Evolutionary conservation across 30 jellyfish, hydroid and myxozoan genomes (phyloP).

Genomic region (Morbakka virulenta): DNA sequence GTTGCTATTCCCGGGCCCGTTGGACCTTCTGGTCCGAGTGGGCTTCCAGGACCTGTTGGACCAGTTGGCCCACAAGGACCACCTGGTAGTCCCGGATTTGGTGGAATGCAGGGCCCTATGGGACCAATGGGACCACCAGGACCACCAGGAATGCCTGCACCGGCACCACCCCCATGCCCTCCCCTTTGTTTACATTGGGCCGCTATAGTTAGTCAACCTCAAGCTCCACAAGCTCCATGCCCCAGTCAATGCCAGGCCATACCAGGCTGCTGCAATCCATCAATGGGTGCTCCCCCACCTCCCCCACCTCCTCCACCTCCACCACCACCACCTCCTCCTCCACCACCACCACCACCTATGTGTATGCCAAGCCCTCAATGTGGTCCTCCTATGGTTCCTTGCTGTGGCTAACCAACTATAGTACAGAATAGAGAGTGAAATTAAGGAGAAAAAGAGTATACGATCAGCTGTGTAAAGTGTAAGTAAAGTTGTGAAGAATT

Average conservation of each 20-base stretch:
- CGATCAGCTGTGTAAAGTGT: too few species aligned
- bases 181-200: constrained; percentile 86
- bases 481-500: too few species aligned
- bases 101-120: constrained; percentile 68
- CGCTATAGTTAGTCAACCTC: constrained; percentile 64
- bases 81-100: constrained; percentile 65
- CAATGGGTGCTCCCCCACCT: constrained; percentile 83
- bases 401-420: constrained; percentile 33
- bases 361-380: constrained; percentile 77
- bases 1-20: constrained; percentile 74
- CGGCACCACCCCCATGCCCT: constrained; percentile 96
- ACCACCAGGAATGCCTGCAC: constrained; percentile 94
- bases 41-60: constrained; percentile 65
- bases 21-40: constrained; percentile 69
- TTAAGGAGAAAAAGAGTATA: too few species aligned
- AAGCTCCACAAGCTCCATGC: constrained; percentile 77
- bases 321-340: constrained; percentile 97
- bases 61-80: constrained; percentile 70
- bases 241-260: constrained; percentile 77
- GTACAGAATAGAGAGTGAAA: too few species aligned
- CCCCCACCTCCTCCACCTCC: constrained; percentile 88
- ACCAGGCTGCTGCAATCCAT: constrained; percentile 54
- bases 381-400: constrained; percentile 74
- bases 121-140: constrained; percentile 93
- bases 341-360: constrained; percentile 94